phyloP scores from a whole-genome alignment of 2,888 invertebrate species.

The Acronicta alni region DNA sequence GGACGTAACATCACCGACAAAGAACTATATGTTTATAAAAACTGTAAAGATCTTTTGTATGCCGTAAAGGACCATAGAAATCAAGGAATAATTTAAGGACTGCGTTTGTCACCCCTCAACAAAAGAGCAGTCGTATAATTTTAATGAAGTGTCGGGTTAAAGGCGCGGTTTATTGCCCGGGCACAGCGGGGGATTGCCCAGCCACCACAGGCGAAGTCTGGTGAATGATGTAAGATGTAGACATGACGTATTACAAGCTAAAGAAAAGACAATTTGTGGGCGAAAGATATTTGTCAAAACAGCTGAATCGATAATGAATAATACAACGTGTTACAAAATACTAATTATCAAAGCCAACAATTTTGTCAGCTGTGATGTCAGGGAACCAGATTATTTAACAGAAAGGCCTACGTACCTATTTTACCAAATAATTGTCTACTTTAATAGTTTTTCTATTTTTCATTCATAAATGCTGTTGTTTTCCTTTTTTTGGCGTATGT shows the following conservation, averaged over 20 bases:
- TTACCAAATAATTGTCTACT: no score
- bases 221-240: constrained; percentile 18
- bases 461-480: no score
- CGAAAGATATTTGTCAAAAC: no score
- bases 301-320: no score
- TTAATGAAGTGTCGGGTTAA: constrained; percentile 75
- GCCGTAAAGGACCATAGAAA: constrained; percentile 37
- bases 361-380: no score
- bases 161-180: constrained; percentile 33
- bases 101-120: constrained; percentile 69
- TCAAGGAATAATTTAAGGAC: constrained; percentile 61
- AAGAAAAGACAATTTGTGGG: background rate
- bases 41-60: background rate
- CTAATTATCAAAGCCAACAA: no score
- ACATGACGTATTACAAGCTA: background rate
- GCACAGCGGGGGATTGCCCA: constrained; percentile 63
- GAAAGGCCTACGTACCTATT: no score
- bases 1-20: background rate
- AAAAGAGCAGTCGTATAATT: constrained; percentile 72
- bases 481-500: no score
- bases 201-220: constrained; percentile 30
- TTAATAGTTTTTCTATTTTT: no score
- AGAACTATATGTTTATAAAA: background rate
- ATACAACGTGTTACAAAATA: no score
- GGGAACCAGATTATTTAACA: no score